Base-by-base conservation (phyloP, 2,888 invertebrate species). In the Trichogramma evanescens region DNA sequence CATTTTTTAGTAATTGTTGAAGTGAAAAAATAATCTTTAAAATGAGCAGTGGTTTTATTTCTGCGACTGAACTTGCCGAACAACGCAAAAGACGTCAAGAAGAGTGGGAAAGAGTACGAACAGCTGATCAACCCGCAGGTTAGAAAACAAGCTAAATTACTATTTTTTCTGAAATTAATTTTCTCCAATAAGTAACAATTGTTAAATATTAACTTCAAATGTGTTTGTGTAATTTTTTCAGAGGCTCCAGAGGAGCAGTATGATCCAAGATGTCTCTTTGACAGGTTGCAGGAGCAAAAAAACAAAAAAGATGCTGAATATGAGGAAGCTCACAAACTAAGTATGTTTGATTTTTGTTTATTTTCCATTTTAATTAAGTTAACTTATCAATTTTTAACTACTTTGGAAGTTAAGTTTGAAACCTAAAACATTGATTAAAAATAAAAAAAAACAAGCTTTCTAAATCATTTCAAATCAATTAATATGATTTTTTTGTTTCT, bases 101-200 rank as follows among this genome's bases (percentile, higher is more conserved):
- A 76, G 95, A 97, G 85, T 97, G 97, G 97, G 95, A 97, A 70
- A 90, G 89, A 81, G 95, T 95, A 1, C 83, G 98, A 67, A 89
- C 89, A 61, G 89, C 92, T 42, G 92, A 93, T 68, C 90, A 97
- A 74, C 96, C 97, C 7, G 67, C 87, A 80, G 93, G 95, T 95
- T 81, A 74, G 71, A 67, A 63, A 54, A 44, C 49, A 58, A 49
- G 49, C 42, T 58, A 59, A 53, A 10, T 50, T 41, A 43, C 46
- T 42, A 45, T 38, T 49, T 38, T 38, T 56, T 57, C 10, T n/a
- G 38, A 26, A 43, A 40, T 49, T 43, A 13, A 46, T 56, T 9
- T 10, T 38, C 43, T 51, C 6, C 5, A 7, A 5, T 48, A n/a
- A 54, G 63, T 43, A 57, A 41, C 7, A 5, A 58, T 5, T 40